These are phyloP conservation scores for Netelia melanura DNA, from an alignment of 2,888 invertebrate genomes.

Conservation along the genomic window DNA sequence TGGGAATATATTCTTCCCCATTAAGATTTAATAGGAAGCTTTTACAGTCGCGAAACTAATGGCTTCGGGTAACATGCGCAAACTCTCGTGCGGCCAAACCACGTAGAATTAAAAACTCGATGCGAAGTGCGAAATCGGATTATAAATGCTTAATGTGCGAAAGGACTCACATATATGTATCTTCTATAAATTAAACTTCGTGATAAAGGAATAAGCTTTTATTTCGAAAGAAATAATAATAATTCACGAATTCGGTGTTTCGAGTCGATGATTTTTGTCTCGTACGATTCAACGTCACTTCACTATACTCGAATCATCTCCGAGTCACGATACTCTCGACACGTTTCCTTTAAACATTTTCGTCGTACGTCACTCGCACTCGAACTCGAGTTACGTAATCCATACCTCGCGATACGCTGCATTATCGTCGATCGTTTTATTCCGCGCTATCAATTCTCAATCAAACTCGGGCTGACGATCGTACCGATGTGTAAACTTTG, in stretches of 20 bases:
- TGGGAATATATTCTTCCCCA: neutral
- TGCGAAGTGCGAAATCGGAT: too few relatives aligned
- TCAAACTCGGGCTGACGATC: neutral
- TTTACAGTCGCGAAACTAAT: neutral
- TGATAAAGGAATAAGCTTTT: too few relatives aligned
- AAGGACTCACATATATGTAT: too few relatives aligned
- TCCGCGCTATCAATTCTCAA: neutral
- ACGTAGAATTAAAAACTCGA: too few relatives aligned
- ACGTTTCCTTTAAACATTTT: neutral
- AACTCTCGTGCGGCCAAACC: neutral
- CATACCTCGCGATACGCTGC: too few relatives aligned
- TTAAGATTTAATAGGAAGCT: conserved; percentile 7
- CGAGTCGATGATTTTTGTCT: neutral
- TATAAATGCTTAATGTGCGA: too few relatives aligned
- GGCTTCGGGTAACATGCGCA: neutral
- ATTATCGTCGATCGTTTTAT: too few relatives aligned
- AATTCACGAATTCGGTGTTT: too few relatives aligned
- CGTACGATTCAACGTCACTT: neutral
- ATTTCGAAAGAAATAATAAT: too few relatives aligned
- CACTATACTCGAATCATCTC: neutral
- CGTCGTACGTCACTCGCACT: too few relatives aligned
- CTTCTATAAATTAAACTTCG: too few relatives aligned
- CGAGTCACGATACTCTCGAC: neutral
- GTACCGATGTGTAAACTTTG: neutral
- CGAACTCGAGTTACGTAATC: too few relatives aligned